phyloP scores from a whole-genome alignment of 1,140 invertebrate species.

The Pinna nobilis region DNA sequence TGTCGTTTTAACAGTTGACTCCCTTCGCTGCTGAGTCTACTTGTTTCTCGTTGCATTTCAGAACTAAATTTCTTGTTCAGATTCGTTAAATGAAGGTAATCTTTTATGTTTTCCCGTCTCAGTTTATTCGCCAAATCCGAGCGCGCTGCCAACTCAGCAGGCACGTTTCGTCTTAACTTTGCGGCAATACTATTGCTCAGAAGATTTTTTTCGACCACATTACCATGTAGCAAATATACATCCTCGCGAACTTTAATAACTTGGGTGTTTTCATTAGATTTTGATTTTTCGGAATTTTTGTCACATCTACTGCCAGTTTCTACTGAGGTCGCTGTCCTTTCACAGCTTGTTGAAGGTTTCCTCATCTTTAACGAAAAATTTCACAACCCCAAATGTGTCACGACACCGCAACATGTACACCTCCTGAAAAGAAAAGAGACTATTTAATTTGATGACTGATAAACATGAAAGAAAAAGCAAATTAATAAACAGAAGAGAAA shows the following conservation, averaged over 20 bases:
- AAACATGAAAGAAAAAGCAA: too few relatives aligned
- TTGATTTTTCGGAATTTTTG: too few relatives aligned
- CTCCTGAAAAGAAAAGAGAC: too few relatives aligned
- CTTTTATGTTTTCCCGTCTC: conserved; percentile 48
- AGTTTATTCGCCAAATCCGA: conserved; percentile 45
- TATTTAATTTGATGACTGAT: too few relatives aligned
- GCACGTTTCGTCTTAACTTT: conserved; percentile 45
- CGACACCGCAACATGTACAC: too few relatives aligned
- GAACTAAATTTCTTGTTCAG: conserved; percentile 47
- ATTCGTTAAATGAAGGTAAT: conserved; percentile 48
- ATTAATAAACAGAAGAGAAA: too few relatives aligned
- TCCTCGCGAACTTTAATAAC: conserved; percentile 44
- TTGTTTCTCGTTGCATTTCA: conserved; percentile 50
- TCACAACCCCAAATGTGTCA: too few relatives aligned
- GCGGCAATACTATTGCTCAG: conserved; percentile 57
- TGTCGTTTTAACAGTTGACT: conserved; percentile 46
- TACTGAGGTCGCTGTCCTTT: too few relatives aligned
- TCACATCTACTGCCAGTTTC: too few relatives aligned
- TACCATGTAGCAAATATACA: conserved; percentile 49
- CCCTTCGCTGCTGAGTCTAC: conserved; percentile 44
- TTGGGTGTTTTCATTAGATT: conserved; percentile 5
- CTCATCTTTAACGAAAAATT: too few relatives aligned
- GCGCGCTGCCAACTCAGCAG: conserved; percentile 35
- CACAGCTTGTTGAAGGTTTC: too few relatives aligned
- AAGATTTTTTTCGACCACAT: conserved; percentile 47